These are phyloP conservation scores for Phortica variegata DNA, from an alignment of 1,140 invertebrate species.

Conservation along the genomic window DNA sequence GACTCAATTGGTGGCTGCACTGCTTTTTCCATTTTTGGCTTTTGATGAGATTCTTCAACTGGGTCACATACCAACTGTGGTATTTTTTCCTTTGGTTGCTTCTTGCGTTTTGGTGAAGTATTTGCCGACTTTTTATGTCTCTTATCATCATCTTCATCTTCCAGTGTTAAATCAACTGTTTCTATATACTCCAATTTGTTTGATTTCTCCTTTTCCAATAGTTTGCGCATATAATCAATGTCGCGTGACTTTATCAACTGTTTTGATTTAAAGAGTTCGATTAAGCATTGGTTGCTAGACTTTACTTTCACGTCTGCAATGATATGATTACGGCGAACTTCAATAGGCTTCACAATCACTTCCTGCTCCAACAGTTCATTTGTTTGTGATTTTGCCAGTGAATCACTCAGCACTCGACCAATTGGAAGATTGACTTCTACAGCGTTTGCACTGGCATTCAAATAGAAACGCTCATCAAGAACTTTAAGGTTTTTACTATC, in stretches of 20 bases:
- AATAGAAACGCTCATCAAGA: constrained; percentile 62
- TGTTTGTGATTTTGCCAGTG: constrained; percentile 24
- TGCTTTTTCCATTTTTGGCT: not conserved
- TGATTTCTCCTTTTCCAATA: constrained; percentile 44
- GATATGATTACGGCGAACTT: constrained; percentile 45
- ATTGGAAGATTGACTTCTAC: constrained; percentile 59
- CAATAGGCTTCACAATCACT: constrained; percentile 42
- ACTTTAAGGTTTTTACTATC: constrained; percentile 57
- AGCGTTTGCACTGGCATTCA: constrained; percentile 57
- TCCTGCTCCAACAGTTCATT: constrained; percentile 29
- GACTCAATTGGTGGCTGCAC: not conserved
- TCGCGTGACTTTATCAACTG: constrained; percentile 32
- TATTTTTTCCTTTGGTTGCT: not conserved
- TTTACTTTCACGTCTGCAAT: constrained; percentile 34
- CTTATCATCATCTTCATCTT: constrained; percentile 40
- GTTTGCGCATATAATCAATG: constrained; percentile 45
- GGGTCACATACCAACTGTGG: not conserved
- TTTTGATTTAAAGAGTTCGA: constrained; percentile 29
- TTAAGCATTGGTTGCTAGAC: constrained; percentile 25
- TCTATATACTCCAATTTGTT: constrained; percentile 46
- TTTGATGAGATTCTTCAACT: not conserved
- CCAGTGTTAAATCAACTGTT: constrained; percentile 40
- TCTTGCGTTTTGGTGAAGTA: constrained; percentile 24
- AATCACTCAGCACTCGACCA: constrained; percentile 24
- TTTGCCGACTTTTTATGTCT: constrained; percentile 10